phyloP scores from a whole-genome alignment of 2,888 invertebrate genomes.

The Ophion ventricosus region DNA sequence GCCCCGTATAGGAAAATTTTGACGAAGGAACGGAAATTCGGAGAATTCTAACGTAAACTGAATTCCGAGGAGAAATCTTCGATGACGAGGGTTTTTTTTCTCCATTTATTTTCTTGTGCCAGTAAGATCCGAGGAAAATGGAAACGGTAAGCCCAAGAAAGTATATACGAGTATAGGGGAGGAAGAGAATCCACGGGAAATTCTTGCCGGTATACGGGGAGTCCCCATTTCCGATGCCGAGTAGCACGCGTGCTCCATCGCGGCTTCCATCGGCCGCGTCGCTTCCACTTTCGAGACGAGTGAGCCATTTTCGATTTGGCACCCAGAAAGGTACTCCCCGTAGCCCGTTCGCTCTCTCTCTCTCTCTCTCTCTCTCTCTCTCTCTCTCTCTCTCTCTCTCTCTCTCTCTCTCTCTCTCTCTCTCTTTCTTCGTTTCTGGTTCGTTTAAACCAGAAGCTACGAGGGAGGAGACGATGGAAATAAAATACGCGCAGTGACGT shows the following conservation, averaged over 20 bases:
- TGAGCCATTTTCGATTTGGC: slow-evolving; percentile 57
- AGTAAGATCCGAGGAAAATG: slow-evolving; percentile 35
- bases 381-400: neutral
- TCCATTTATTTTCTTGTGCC: neutral
- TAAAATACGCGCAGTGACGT: slow-evolving; percentile 28
- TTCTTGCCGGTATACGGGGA: neutral
- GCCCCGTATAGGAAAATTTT: neutral
- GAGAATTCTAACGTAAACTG: slow-evolving; percentile 2
- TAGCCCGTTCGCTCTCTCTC: neutral
- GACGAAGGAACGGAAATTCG: neutral
- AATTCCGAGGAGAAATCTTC: slow-evolving; percentile 38
- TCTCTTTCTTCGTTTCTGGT: neutral
- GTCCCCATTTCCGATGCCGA: slow-evolving; percentile 57
- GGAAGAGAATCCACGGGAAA: slow-evolving; percentile 40
- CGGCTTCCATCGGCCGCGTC: slow-evolving; percentile 48
- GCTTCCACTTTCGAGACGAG: slow-evolving; percentile 48
- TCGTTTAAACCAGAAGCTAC: neutral
- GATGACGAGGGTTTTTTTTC: slow-evolving; percentile 1
- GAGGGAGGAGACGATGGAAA: slow-evolving; percentile 25
- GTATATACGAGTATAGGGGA: neutral
- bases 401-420: neutral
- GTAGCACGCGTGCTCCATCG: slow-evolving; percentile 30
- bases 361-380: neutral
- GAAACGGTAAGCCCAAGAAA: slow-evolving; percentile 7
- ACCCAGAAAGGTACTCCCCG: slow-evolving; percentile 8